These are phyloP conservation scores for Scolopax rusticola DNA, from an alignment of 2,797 vertebrate genomes.

Conservation along the genomic window DNA sequence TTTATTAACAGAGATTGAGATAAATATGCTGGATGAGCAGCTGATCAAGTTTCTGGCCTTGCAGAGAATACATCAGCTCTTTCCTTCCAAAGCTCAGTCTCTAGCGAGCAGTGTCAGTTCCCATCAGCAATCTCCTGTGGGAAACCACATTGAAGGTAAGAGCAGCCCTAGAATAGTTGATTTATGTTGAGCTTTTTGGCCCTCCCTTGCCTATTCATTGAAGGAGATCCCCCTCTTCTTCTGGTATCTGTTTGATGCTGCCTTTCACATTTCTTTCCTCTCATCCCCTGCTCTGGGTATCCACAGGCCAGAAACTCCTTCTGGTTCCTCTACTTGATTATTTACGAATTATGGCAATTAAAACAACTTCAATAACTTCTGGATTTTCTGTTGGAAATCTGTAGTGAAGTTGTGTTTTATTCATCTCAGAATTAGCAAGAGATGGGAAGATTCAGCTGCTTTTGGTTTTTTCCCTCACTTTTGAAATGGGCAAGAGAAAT, in stretches of 20 bases:
- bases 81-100: conserved; percentile 87
- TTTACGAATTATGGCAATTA: neutral
- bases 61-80: conserved; percentile 99
- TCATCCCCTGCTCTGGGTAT: neutral
- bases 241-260: neutral
- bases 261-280: neutral
- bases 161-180: conserved; percentile 22
- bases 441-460: neutral
- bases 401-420: neutral
- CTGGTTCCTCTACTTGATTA: neutral
- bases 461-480: neutral
- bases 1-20: conserved; percentile 88
- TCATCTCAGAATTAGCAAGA: neutral
- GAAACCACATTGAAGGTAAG: conserved; percentile 84
- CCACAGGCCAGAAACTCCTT: neutral
- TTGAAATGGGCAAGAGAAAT: neutral
- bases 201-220: neutral
- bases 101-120: conserved; percentile 74
- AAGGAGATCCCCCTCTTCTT: conserved; percentile 7
- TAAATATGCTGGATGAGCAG: conserved; percentile 93
- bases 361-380: neutral
- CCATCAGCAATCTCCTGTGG: conserved; percentile 77
- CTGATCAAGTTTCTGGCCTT: conserved; percentile 95
- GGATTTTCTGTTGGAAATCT: neutral
- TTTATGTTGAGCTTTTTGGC: conserved; percentile 11